These are phyloP conservation scores for Tetragnatha versicolor DNA, from an alignment of 1,140 invertebrate genomes.

Conservation along the genomic window DNA sequence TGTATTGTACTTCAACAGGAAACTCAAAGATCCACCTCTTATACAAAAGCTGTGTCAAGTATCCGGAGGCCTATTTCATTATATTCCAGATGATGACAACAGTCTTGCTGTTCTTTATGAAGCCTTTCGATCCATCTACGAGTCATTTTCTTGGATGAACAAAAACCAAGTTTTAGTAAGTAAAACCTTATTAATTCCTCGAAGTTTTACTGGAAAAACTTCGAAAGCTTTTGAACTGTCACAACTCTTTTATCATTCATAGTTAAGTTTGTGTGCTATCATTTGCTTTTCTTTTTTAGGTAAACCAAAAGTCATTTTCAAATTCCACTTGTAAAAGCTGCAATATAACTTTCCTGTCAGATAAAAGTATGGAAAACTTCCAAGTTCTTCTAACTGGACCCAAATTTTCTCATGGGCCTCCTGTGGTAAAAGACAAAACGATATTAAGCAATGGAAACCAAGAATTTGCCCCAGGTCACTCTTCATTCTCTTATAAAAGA, in stretches of 20 bases:
- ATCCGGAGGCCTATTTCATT: conserved; percentile 9
- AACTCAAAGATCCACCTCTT: background rate
- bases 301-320: conserved; percentile 6
- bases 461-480: background rate
- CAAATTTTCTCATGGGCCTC: background rate
- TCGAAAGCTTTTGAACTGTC: too few relatives aligned
- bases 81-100: conserved; percentile 22
- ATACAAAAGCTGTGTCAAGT: conserved; percentile 1
- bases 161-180: conserved; percentile 40
- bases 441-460: conserved; percentile 18
- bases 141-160: conserved; percentile 41
- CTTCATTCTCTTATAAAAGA: conserved; percentile 38
- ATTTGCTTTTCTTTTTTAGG: background rate
- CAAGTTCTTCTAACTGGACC: conserved; percentile 39
- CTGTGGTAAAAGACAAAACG: conserved; percentile 24
- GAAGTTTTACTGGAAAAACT: too few relatives aligned
- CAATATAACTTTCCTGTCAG: conserved; percentile 1
- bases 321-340: background rate
- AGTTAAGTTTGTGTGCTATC: too few relatives aligned
- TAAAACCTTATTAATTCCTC: background rate
- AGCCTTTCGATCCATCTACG: conserved; percentile 35
- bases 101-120: conserved; percentile 30
- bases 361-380: conserved; percentile 24
- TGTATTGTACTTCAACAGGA: conserved; percentile 18
- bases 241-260: too few relatives aligned